phyloP scores from a whole-genome alignment of 2,113 vertebrate species.

The Pseudorhombus dupliciocellatus region DNA sequence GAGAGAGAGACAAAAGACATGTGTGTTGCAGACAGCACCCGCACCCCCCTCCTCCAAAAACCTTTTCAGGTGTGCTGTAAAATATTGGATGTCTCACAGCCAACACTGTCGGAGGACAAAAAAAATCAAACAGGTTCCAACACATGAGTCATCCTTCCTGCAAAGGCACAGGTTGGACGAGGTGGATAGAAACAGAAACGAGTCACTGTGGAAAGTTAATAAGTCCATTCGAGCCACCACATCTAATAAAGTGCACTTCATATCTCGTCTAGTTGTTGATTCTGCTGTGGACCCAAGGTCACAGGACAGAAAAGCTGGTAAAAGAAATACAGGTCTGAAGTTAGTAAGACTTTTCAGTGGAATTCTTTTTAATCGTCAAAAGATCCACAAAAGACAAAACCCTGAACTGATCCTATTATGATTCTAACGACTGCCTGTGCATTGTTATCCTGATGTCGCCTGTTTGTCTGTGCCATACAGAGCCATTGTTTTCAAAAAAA shows the following conservation, averaged over 20 bases:
- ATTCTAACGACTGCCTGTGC: too few species aligned
- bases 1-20: constrained; percentile 49
- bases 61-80: constrained; percentile 36
- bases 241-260: constrained; percentile 29
- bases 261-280: constrained; percentile 11
- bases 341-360: background rate
- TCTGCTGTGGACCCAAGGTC: constrained; percentile 18
- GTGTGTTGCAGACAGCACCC: constrained; percentile 8
- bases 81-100: constrained; percentile 31
- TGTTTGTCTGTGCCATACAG: background rate
- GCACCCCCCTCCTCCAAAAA: constrained; percentile 24
- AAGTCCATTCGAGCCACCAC: constrained; percentile 27
- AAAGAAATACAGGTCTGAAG: background rate
- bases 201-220: background rate
- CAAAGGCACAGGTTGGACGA: constrained; percentile 33
- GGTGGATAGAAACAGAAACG: constrained; percentile 41
- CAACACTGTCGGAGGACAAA: constrained; percentile 28
- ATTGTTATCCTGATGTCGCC: background rate
- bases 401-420: too few species aligned
- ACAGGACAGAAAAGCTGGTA: background rate
- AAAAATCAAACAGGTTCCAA: constrained; percentile 31
- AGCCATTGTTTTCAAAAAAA: background rate
- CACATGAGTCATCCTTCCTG: constrained; percentile 46
- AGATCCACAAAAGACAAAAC: too few species aligned
- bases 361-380: too few species aligned